Base-by-base conservation (phyloP, 2,888 invertebrate species). In the Matsumyia berberina region DNA sequence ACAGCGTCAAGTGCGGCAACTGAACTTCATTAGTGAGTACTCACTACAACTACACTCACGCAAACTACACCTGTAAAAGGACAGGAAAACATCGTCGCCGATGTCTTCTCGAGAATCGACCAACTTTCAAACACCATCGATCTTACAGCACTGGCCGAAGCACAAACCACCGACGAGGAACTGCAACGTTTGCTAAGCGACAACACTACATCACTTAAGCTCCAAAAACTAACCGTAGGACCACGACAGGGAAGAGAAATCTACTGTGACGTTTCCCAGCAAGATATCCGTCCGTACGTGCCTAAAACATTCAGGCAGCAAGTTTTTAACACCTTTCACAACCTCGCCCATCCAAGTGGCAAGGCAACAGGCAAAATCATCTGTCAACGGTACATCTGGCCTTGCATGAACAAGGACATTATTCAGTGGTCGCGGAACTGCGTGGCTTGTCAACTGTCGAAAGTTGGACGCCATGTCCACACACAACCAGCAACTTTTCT, bases 1-100 rank as follows among this genome's bases (percentile, higher is more conserved):
- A 1, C 91, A 89, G 1, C 69, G 90, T 1, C 90, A 91, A 74
- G 83, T 87, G 3, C 72, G 90, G 0, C 88, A 91, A 4, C 83
- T 92, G 0, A 89, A 90, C 64, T 89, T 87, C 24, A 90, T 87
- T 24, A 53, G 53, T 31, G 8, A 60, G 24, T 58, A 39, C 15
- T 31, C 70, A n/a, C n/a, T n/a, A n/a, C n/a, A n/a, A n/a, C n/a
- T n/a, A n/a, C n/a, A n/a, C n/a, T n/a, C 2, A 76, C 60, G 1
- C 12, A 76, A 31, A 73, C 55, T 7, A 29, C 29, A 19, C 17
- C 62, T 7, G 4, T 58, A 8, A 51, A 49, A 33, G 70, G 70
- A 12, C 8, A 4, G 17, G 44, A 46, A 12, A 70, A 70, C 12
- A 33, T 33, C 8, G 33, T 33, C 33, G 33, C 33, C 7, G 33